Base-by-base conservation (phyloP, 1,140 invertebrate genomes). In the Pseudomyrmex sp. region DNA sequence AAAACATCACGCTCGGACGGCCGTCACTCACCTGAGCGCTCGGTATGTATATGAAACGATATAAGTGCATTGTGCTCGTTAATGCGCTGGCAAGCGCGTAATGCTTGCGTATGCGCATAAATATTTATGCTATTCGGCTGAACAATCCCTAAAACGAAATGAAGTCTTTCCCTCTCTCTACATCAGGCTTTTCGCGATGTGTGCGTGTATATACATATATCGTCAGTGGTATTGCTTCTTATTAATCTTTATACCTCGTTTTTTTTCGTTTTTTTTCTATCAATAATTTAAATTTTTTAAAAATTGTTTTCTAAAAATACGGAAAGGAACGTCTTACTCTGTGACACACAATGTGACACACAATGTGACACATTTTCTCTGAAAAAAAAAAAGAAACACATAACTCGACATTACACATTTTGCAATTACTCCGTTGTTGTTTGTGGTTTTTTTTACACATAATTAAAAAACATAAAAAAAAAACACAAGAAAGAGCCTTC, bases 11-110 rank as follows among this genome's bases (percentile, higher is more conserved):
- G 84, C 69, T 90, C 84, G 50, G 84, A 15, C 83, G 85, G 58
- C 76, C 80, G 83, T 89, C 85, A 82, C 83, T 89, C 89, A 84
- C 85, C 72, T 90, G 85, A 69, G 61, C 46, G 59, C 61, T 61
- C 68, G 74, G 84, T 68, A 73, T 77, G 54, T 79, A 85, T 65
- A 85, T 65, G 62, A 86, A 56, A 73, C 75, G 54, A 48, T 70
- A 62, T 69, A 65, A 63, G 80, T 82, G 86, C 83, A 85, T 65
- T 68, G 82, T 76, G 76, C 86, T 80, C 56, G 85, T 88, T 87
- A 88, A 88, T 87, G 85, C 85, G 70, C 77, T 76, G 54, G 85
- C 82, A 82, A 85, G 74, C 85, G 70, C 66, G 69, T 85, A 87
- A 80, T 74, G 69, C 48, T 65, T 58, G 54, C 82, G 82, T 75